Evolutionary conservation across 2,888 invertebrate genomes (phyloP).

Genomic region (Hetaerina titia): DNA sequence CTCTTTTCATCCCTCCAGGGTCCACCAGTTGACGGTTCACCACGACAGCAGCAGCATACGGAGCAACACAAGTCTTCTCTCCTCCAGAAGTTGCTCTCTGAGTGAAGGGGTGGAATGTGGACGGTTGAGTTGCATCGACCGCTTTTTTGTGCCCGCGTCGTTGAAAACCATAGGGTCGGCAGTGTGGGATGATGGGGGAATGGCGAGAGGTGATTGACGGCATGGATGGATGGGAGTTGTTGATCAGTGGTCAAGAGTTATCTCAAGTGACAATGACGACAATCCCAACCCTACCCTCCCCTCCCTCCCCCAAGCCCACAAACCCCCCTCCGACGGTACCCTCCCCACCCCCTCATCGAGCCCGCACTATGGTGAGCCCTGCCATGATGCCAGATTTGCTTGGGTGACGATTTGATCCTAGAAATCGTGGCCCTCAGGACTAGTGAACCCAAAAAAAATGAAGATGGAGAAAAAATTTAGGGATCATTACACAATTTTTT

Average conservation of each 20-base stretch:
- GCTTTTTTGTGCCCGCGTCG: not conserved
- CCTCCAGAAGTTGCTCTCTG: constrained; percentile 91
- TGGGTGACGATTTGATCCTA: not conserved
- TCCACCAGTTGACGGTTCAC: constrained; percentile 69
- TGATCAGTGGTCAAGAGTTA: not conserved
- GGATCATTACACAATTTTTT: not conserved
- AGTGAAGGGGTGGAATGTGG: constrained; percentile 80
- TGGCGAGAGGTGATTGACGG: not conserved
- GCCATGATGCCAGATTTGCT: not conserved
- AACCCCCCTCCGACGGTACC: not conserved
- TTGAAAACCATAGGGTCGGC: not conserved
- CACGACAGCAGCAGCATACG: constrained; percentile 78
- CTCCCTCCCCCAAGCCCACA: not conserved
- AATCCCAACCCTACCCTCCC: not conserved
- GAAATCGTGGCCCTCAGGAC: constrained; percentile 23
- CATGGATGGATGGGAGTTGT: not conserved
- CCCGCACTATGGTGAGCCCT: not conserved
- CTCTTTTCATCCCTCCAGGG: constrained; percentile 69
- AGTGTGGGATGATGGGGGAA: not conserved
- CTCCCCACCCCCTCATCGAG: not conserved
- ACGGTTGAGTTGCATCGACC: not conserved
- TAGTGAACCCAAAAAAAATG: not conserved
- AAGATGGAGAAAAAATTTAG: not conserved
- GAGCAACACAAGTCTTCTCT: constrained; percentile 90
- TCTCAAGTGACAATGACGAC: not conserved